Evolutionary conservation across 2,888 invertebrate species (phyloP), one percentile per base, ranked within the genome.

Genomic region (Carterocephalus palaemon): DNA sequence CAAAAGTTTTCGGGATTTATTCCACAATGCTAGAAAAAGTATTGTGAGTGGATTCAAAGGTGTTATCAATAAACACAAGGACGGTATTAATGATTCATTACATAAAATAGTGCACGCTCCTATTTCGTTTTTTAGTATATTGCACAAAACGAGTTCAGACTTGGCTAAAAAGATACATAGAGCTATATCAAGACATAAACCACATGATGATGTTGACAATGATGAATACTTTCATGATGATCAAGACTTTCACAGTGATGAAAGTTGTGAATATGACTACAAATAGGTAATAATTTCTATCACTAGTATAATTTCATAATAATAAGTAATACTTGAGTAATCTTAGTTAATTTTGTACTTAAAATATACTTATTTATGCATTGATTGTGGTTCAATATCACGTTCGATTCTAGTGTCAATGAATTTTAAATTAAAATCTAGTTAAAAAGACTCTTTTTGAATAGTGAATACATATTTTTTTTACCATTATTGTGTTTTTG

Each of bases 91-190:
- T 4, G 23, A 31, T 23, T 31, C 37, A 0, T 23, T 45, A n/a
- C 37, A 22, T 8, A 45, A 45, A 37, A 8, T 45, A 19, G 36
- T 19, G 8, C 17, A 22, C 8, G 22, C 10, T n/a, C 45, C 45
- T 1, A 31, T 45, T 19, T 31, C 15, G 6, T 37, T 45, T 19
- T 31, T 45, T 4, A 37, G 8, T 9, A 45, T 37, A 24, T 31
- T 45, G 12, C 37, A 45, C 16, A 37, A 13, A 4, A 45, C 37
- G 20, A 22, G 10, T 23, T 22, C 43, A 23, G 43, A 36, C n/a
- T 29, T 43, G 8, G 28, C 20, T 6, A 20, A 29, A n/a, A 29
- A 28, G 12, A n/a, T 43, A 17, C 29, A 43, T 10, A 36, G 23
- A 4, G 32, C 34, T 4, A 23, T 29, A 2, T 36, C 33, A 19